Percentiles rank a stretch among this genome's conserved stretches.
phyloP scores from a whole-genome alignment of 2,113 vertebrate species.

The Cephalophus harveyi region DNA sequence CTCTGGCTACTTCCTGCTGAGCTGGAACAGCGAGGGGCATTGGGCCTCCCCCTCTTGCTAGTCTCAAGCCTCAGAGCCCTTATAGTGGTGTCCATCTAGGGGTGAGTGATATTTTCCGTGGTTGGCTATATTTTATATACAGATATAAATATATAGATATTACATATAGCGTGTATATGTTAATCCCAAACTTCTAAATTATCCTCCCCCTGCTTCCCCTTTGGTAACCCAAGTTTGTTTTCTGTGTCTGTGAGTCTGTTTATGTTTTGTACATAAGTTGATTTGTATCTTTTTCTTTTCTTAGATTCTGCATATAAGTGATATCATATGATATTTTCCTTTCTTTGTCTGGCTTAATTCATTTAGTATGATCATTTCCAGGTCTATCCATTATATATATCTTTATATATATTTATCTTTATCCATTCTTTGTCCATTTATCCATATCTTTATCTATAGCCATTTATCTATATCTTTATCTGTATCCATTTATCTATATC shows the following conservation, averaged over 20 bases:
- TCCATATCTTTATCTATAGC: not conserved
- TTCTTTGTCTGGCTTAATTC: not conserved
- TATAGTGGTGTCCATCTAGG: not conserved
- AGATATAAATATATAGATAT: not conserved
- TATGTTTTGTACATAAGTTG: not conserved
- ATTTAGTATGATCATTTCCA: not conserved
- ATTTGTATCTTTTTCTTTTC: not conserved
- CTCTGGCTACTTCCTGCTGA: not conserved
- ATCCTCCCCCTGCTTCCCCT: not conserved
- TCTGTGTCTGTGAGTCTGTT: not conserved
- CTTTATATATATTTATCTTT: not conserved
- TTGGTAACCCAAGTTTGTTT: not conserved
- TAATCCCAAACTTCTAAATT: not conserved
- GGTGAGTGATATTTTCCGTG: fast-evolving
- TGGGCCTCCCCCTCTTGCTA: not conserved
- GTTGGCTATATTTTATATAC: not conserved
- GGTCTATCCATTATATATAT: not conserved
- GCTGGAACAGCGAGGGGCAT: not conserved
- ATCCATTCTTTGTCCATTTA: not conserved
- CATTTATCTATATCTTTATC: not conserved
- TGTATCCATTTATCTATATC: not conserved
- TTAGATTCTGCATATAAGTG: not conserved
- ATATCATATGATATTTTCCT: not conserved
- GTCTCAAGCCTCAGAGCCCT: not conserved
- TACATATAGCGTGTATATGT: not conserved